A percentile compares a stretch with the other conserved stretches of the same genome.
These are phyloP conservation scores for Typhlichthys eigenmanni DNA, from an alignment of 2,797 vertebrate species.

Conservation along the genomic window DNA sequence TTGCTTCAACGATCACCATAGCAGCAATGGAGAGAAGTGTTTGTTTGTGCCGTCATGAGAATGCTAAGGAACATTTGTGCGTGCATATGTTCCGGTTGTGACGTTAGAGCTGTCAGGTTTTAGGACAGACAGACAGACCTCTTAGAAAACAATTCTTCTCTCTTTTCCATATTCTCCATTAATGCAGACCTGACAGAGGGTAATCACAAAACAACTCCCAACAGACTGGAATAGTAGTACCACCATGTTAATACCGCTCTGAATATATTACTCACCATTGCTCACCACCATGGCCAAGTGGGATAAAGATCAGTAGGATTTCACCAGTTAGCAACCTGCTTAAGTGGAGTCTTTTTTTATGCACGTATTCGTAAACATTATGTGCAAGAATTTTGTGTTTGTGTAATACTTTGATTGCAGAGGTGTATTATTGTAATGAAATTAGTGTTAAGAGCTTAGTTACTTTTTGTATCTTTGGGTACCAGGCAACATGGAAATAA, in stretches of 20 bases:
- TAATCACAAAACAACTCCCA: no score
- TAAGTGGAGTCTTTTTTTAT: background rate
- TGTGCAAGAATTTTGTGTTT: background rate
- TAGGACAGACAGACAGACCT: slow-evolving; percentile 20
- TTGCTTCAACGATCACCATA: slow-evolving; percentile 26
- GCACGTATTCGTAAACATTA: background rate
- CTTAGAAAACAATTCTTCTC: slow-evolving; percentile 5
- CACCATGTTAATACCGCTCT: background rate
- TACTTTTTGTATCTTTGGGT: no score
- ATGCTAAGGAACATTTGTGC: background rate
- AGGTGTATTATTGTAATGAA: no score
- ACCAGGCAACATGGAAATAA: no score
- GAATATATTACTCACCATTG: slow-evolving; percentile 57
- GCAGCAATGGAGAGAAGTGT: background rate
- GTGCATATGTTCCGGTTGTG: slow-evolving; percentile 3
- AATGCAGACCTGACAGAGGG: background rate
- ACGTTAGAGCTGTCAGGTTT: slow-evolving; percentile 9
- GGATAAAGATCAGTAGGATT: slow-evolving; percentile 55
- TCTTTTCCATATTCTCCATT: slow-evolving; percentile 13
- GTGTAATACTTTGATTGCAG: no score
- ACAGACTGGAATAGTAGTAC: no score
- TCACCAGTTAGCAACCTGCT: slow-evolving; percentile 37
- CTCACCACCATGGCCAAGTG: slow-evolving; percentile 49
- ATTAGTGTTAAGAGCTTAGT: no score
- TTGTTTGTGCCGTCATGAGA: background rate